These are phyloP conservation scores for Cydia amplana DNA, from an alignment of 1,140 invertebrate genomes.

Conservation along the genomic window DNA sequence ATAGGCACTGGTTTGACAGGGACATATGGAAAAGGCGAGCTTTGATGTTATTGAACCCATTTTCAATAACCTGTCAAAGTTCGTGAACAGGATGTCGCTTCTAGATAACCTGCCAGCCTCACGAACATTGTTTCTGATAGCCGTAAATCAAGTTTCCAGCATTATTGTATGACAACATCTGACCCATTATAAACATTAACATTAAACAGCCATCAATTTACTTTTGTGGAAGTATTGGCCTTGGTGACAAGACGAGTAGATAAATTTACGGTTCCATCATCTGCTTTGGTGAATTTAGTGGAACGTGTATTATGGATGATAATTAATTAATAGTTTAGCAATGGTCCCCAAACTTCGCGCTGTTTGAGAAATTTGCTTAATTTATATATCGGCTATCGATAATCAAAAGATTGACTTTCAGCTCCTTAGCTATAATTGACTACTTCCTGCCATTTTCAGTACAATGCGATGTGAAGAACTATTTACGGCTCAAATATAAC, in stretches of 20 bases:
- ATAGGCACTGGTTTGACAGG: not conserved
- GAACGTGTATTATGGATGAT: constrained; percentile 16
- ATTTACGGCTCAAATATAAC: too few relatives aligned
- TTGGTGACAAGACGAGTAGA: constrained; percentile 16
- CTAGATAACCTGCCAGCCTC: not conserved
- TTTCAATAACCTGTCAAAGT: not conserved
- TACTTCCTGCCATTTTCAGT: too few relatives aligned
- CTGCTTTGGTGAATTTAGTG: constrained; percentile 24
- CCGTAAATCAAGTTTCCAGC: constrained; percentile 23
- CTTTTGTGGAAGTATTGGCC: constrained; percentile 26
- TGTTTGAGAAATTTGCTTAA: not conserved
- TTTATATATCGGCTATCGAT: too few relatives aligned
- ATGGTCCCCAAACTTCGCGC: constrained; percentile 24
- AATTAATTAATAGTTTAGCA: constrained; percentile 32
- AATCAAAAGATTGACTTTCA: too few relatives aligned
- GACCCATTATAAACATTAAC: not conserved
- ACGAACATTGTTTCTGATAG: not conserved
- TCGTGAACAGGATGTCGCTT: not conserved
- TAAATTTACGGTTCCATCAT: constrained; percentile 26
- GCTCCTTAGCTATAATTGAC: too few relatives aligned
- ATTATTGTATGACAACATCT: constrained; percentile 26
- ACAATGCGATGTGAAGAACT: too few relatives aligned
- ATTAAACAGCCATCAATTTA: constrained; percentile 28
- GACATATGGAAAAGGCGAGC: not conserved
- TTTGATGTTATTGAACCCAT: constrained; percentile 18